Conservation (phyloP, 2,888 invertebrate species). For the Trachelus stipa region DNA sequence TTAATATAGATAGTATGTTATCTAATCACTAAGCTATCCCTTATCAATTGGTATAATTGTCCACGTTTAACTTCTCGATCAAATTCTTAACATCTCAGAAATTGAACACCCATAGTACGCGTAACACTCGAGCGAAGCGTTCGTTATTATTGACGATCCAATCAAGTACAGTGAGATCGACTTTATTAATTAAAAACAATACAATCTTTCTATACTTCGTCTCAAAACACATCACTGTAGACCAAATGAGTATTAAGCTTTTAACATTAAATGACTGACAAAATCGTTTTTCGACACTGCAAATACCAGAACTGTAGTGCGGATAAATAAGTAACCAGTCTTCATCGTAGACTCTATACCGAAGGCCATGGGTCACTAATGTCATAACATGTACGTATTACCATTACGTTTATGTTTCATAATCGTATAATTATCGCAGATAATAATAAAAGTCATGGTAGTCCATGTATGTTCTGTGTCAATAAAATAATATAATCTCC, state of each 20-base stretch:
- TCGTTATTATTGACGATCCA: no score
- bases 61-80: not conserved
- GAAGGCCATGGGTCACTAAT: not conserved
- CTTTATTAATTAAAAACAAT: no score
- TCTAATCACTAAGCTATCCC: not conserved
- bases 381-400: not conserved
- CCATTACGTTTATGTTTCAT: conserved; percentile 12
- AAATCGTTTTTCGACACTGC: not conserved
- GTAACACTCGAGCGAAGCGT: not conserved
- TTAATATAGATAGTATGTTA: not conserved
- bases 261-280: not conserved
- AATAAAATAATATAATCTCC: not conserved
- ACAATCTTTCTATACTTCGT: not conserved
- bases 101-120: not conserved
- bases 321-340: not conserved
- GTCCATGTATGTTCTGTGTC: not conserved
- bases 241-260: not conserved
- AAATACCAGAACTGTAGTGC: not conserved
- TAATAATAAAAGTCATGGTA: conserved; percentile 16
- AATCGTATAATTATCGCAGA: conserved; percentile 27
- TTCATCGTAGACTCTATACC: not conserved
- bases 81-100: not conserved
- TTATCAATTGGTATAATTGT: not conserved
- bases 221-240: not conserved
- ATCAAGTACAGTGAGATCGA: no score